Base-by-base conservation (phyloP, 2,797 vertebrate genomes). In the Agapornis canus region DNA sequence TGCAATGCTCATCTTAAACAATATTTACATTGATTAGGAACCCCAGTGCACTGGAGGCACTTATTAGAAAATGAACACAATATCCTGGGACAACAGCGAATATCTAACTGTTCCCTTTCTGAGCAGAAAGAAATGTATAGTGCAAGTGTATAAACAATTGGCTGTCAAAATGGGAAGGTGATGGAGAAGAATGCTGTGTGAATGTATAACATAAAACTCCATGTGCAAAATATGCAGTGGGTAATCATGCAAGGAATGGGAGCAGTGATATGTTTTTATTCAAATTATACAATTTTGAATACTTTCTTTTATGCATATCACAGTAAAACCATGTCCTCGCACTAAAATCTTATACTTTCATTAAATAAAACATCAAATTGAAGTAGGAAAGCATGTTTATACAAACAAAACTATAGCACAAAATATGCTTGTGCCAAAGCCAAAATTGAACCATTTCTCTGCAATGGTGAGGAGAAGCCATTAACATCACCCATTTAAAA, bases 1-100 rank as follows among this genome's bases (percentile, higher is more conserved):
- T 97, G 96, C 87, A 91, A 96, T 82, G 97, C 97, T 97, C 97
- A 97, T 96, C 97, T 96, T 94, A 96, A 96, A 96, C 93, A 96
- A 97, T 96, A 97, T 98, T 98, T 97, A 97, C 97, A 97, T 96
- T 97, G 97, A 98, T 98, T 98, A 97, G 95, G 84, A 88, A 96
- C 87, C 90, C 82, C 29, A 89, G 92, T 80, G 86, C 92, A 94
- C 91, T 89, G 78, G 63, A 94, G 83, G 71, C 91, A 80, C 85
- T 96, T 96, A 95, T 84, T 96, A 96, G 91, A 94, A 92, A 96
- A 96, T 60, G 95, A 97, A 96, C 45, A 92, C 48, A 73, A 95
- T 95, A 95, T 59, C 84, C 94, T 92, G 69, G 92, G 90, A 86
- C 94, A 94, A 81, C 39, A 93, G 59, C 0, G 0, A 94, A 84